phyloP scores from a whole-genome alignment of 2,888 invertebrate genomes.

The Cheilosia grossa region DNA sequence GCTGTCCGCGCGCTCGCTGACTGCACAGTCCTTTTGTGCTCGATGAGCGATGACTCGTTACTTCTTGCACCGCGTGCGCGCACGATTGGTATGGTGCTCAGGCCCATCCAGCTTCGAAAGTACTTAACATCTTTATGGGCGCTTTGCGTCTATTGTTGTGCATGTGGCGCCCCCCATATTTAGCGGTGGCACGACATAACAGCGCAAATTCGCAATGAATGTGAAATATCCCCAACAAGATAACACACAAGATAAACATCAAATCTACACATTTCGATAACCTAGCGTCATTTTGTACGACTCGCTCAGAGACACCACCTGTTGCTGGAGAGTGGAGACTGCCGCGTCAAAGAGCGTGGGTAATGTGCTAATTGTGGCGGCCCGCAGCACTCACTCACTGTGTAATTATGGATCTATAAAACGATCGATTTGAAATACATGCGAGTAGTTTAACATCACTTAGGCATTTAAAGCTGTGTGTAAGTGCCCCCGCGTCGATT shows the following conservation, averaged over 20 bases:
- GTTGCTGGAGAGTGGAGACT: constrained; percentile 14
- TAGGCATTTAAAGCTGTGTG: constrained; percentile 61
- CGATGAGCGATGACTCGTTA: constrained; percentile 65
- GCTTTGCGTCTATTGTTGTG: constrained; percentile 47
- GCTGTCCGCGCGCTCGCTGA: constrained; percentile 75
- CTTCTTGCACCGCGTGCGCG: constrained; percentile 22
- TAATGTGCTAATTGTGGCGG: constrained; percentile 68
- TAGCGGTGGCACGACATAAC: constrained; percentile 1
- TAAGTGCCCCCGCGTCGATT: constrained; percentile 56
- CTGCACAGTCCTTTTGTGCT: constrained; percentile 59
- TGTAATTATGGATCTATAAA: constrained; percentile 67
- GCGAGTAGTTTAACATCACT: constrained; percentile 64
- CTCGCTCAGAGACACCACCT: constrained; percentile 16
- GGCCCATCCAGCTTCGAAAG: constrained; percentile 30
- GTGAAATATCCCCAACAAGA: constrained; percentile 66
- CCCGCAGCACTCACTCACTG: constrained; percentile 29
- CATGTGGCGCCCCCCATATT: constrained; percentile 53
- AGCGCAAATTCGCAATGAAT: constrained; percentile 52
- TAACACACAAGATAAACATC: constrained; percentile 59
- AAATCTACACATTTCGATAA: constrained; percentile 65
- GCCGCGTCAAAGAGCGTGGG: constrained; percentile 54
- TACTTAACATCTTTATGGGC: constrained; percentile 72
- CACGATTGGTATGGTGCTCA: constrained; percentile 36
- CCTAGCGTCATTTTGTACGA: constrained; percentile 35
- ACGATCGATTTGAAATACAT: constrained; percentile 62